Base-by-base conservation (phyloP, 2,113 vertebrate species). In the Nothoprocta perdicaria region DNA sequence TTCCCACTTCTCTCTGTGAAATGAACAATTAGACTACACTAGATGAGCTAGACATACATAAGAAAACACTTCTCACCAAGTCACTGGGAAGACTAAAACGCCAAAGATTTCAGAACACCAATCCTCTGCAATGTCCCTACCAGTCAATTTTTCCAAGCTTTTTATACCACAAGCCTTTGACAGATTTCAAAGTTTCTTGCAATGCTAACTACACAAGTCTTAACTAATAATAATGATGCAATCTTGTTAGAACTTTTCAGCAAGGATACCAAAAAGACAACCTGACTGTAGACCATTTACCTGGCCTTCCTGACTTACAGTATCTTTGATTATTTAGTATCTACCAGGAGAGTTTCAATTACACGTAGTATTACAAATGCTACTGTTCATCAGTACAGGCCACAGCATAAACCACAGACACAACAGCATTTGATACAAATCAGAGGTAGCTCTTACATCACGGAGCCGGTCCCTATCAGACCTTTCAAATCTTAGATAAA, bases 181-280 rank as follows among this genome's bases (percentile, higher is more conserved):
- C 53, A 87, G 19, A 63, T 87, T 95, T 89, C 72, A 91, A 85
- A 93, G 63, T 23, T 10, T 33, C 50, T n/a, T 93, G 33, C 4
- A 1, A 53, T 14, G n/a, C 55, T 77, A 80, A 62, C 43, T 45
- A 10, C 18, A 5, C 65, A 82, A 58, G 53, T 84, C 74, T 61
- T 84, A 80, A 17, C 13, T 72, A 62, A 31, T 18, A 89, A 40
- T 26, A 73, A 76, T 48, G 80, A 84, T 13, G 50, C 55, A 82
- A 74, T 84, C n/a, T 83, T 77, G 83, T 55, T 85, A 85, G 73
- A 71, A 84, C 8, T 24, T 50, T 61, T 46, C 31, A 55, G 35
- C 24, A 72, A 81, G 41, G 26, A 67, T 66, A 78, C 15, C 6
- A 80, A 58, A 66, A 89, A 76, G 67, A 73, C 29, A 90, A 57